These are phyloP conservation scores for Holothuria glaberrima DNA, from an alignment of 35 echinoderm and acorn worm species.

Conservation along the genomic window DNA sequence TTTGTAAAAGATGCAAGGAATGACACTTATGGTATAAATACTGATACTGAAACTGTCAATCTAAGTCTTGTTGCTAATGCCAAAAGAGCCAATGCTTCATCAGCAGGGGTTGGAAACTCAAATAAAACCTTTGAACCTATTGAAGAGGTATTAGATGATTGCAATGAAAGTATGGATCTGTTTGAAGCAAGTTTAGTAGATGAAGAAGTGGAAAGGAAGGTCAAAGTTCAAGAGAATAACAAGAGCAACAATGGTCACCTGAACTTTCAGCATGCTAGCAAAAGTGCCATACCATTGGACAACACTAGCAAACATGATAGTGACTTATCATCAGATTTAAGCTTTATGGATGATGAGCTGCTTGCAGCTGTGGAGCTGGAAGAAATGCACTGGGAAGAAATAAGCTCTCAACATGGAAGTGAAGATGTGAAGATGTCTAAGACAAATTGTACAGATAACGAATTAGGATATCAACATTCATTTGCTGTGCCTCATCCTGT, in stretches of 20 bases:
- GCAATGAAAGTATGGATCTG: conserved; percentile 39
- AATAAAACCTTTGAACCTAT: too few species aligned
- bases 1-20: background rate
- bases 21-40: background rate
- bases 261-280: background rate
- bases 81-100: too few species aligned
- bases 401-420: background rate
- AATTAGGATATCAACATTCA: too few species aligned
- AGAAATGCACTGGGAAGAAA: conserved; percentile 30
- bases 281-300: background rate
- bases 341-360: conserved; percentile 43
- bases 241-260: background rate
- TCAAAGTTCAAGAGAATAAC: background rate
- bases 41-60: too few species aligned
- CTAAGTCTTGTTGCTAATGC: too few species aligned
- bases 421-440: background rate
- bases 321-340: conserved; percentile 51
- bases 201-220: background rate
- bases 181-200: conserved; percentile 27
- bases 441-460: background rate
- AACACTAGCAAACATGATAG: background rate
- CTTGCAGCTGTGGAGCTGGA: conserved; percentile 46
- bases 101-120: too few species aligned
- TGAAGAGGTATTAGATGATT: too few species aligned
- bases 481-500: too few species aligned